Conservation (phyloP, 2,797 vertebrate species). For the Scleropages formosus region DNA sequence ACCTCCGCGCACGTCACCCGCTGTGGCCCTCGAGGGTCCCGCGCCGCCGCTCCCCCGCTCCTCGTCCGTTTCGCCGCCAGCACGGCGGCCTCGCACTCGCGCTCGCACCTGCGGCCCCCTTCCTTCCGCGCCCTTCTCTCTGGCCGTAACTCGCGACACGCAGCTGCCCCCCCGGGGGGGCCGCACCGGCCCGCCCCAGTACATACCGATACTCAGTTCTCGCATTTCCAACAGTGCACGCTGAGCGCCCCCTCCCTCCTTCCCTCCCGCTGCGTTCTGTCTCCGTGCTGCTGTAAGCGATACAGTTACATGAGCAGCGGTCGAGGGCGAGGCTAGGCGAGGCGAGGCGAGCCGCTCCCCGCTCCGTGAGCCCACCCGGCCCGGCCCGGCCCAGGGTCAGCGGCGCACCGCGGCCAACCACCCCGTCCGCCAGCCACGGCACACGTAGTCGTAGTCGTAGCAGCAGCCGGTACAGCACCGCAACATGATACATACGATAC, state of each 20-base stretch:
- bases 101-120: neutral
- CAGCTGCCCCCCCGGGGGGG: constrained; percentile 33
- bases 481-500: too few relatives aligned
- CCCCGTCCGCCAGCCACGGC: neutral
- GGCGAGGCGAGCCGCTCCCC: neutral
- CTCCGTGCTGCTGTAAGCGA: neutral
- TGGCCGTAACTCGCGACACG: constrained; percentile 25
- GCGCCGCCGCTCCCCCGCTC: neutral
- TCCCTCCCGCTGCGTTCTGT: neutral
- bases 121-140: constrained; percentile 19
- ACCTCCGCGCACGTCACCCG: neutral
- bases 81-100: constrained; percentile 7
- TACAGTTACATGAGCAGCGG: too few relatives aligned
- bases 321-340: too few relatives aligned
- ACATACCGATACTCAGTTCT: constrained; percentile 32
- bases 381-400: too few relatives aligned
- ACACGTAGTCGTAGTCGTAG: too few relatives aligned
- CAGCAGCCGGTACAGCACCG: too few relatives aligned
- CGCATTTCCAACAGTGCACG: constrained; percentile 28
- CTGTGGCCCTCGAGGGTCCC: neutral
- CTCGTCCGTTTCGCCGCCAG: neutral
- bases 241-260: neutral
- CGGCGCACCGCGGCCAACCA: too few relatives aligned
- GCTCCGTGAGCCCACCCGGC: neutral
- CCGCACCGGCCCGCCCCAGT: constrained; percentile 8